Base-by-base conservation (phyloP, 2,888 invertebrate genomes). In the Schizaphis graminum region DNA sequence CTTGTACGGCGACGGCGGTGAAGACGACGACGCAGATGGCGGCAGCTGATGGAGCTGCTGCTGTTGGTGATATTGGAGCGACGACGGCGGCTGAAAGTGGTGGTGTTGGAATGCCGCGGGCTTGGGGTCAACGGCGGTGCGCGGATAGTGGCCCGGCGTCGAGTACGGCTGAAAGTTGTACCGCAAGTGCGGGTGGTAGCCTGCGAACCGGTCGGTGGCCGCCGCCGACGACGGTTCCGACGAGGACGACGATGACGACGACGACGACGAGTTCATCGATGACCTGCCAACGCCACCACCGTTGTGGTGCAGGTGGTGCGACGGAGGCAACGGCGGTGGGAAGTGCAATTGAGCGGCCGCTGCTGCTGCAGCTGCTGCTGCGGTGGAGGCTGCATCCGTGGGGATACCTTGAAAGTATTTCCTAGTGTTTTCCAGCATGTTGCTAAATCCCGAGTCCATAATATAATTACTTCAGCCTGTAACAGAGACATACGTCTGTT, bases 351-450 rank as follows among this genome's bases (percentile, higher is more conserved):
- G 86, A 0, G 90, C 57, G 47, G 85, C 56, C 24, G 89, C 89
- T 26, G 93, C 84, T 2, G 86, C 91, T 5, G 86, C 90, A 7
- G 88, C 93, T 11, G 90, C 88, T 35, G 85, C 94, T 28, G 94
- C 89, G 26, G 93, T 90, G 35, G 92, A 86, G 26, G 93, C 93
- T 47, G 88, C 93, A 44, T 94, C 94, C 95, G 96, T 96, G 95
- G 98, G 98, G 96, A 98, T 96, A 96, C 98, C 98, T 97, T 98
- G 97, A 96, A 98, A 98, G 96, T 97, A 98, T 96, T 97, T 97
- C 96, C 98, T 97, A 96, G 97, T 97, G 96, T 97, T 97, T 97
- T 98, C 97, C 97, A 98, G 96, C 96, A 97, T 97, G 97, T 97
- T 98, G 96, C 97, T 97, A 96, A 96, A 97, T 96, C 97, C 97